These are phyloP conservation scores for Bombyx huttoni DNA, from an alignment of 2,888 invertebrate genomes.

Conservation along the genomic window DNA sequence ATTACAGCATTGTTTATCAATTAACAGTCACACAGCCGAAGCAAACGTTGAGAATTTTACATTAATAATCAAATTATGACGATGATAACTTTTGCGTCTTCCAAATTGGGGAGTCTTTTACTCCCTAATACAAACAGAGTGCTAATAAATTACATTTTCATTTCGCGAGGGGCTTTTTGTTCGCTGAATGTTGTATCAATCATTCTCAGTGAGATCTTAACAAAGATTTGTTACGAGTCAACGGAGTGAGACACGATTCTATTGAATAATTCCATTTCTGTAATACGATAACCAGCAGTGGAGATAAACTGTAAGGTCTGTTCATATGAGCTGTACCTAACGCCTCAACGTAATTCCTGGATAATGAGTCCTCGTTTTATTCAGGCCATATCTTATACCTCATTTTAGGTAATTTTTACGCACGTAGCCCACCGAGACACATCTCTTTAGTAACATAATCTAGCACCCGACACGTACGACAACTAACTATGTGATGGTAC, in stretches of 20 bases:
- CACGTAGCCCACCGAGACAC: background rate
- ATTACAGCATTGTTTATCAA: background rate
- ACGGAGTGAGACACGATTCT: conserved; percentile 27
- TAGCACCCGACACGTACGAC: background rate
- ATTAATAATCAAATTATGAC: conserved; percentile 41
- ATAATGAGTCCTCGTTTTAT: conserved; percentile 14
- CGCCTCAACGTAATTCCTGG: conserved; percentile 8
- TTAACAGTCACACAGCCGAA: background rate
- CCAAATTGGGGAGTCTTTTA: conserved; percentile 31
- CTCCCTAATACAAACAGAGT: conserved; percentile 40
- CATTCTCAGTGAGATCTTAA: conserved; percentile 38
- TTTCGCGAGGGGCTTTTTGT: conserved; percentile 34
- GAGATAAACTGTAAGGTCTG: background rate
- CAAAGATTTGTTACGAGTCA: conserved; percentile 48
- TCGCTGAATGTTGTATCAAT: conserved; percentile 41
- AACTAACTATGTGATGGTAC: background rate
- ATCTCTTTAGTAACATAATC: background rate
- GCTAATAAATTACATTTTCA: conserved; percentile 47
- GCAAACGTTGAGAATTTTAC: conserved; percentile 5
- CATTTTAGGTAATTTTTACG: conserved; percentile 11
- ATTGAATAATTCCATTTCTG: conserved; percentile 29
- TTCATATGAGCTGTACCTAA: conserved; percentile 5
- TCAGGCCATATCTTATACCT: conserved; percentile 1
- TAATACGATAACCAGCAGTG: background rate
- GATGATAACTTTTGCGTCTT: conserved; percentile 29